Percentiles rank a stretch among this genome's conserved stretches.
Conservation (phyloP, 2,888 invertebrate species). For the Cryptocheilus praepositus region DNA sequence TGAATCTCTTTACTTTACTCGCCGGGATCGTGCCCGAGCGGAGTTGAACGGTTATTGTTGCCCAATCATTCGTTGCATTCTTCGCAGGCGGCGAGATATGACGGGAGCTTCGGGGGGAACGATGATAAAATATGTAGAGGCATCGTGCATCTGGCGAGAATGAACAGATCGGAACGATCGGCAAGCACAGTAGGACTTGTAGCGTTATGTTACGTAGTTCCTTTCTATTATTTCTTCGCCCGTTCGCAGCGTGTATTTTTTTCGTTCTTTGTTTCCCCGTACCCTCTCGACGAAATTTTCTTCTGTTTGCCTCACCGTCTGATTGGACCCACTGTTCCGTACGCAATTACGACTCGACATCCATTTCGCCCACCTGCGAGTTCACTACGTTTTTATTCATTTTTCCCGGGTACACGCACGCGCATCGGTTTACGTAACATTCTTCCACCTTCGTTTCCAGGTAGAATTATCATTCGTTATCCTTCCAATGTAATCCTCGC, state of each 20-base stretch:
- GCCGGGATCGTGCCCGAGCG: too few species aligned
- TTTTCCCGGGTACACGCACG: constrained; percentile 12
- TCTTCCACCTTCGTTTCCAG: neutral
- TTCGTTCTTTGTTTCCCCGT: neutral
- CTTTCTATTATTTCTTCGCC: neutral
- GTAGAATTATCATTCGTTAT: neutral
- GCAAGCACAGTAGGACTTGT: too few species aligned
- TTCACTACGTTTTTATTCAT: constrained; percentile 12
- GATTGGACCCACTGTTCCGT: constrained; percentile 50
- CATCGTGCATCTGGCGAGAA: too few species aligned
- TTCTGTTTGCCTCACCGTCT: constrained; percentile 48
- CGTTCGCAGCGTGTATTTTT: neutral
- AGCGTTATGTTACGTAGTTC: too few species aligned
- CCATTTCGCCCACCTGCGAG: constrained; percentile 19
- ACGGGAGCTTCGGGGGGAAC: too few species aligned
- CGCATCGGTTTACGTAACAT: neutral
- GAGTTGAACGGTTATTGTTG: too few species aligned
- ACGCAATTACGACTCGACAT: constrained; percentile 46
- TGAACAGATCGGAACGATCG: too few species aligned
- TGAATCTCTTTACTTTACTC: too few species aligned
- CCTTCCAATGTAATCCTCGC: neutral
- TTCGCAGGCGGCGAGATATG: too few species aligned
- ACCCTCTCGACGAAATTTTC: constrained; percentile 33
- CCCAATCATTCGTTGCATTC: too few species aligned
- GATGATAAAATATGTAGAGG: too few species aligned